Percentiles rank a stretch among this genome's conserved stretches.
These are phyloP conservation scores for Porites rus DNA, from an alignment of 92 coral and sea anemone genomes.

Conservation along the genomic window DNA sequence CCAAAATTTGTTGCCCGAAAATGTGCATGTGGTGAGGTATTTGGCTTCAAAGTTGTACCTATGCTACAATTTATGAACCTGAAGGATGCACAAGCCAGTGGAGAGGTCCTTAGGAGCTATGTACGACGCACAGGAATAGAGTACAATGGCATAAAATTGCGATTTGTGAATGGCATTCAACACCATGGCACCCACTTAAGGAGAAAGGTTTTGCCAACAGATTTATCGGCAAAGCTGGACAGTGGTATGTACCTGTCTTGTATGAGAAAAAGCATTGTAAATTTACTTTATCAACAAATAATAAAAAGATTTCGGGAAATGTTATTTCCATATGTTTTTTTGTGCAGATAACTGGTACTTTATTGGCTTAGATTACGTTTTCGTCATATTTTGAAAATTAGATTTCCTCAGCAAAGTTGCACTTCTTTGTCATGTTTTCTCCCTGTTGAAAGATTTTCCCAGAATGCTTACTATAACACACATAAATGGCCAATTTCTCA, in stretches of 20 bases:
- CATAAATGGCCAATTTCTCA: too few relatives aligned
- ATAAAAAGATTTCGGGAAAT: not conserved
- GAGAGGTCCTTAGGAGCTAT: slow-evolving; percentile 31
- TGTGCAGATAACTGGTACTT: too few relatives aligned
- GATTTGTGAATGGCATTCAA: slow-evolving; percentile 38
- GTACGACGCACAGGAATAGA: slow-evolving; percentile 35
- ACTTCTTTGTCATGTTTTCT: too few relatives aligned
- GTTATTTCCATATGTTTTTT: too few relatives aligned
- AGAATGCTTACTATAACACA: too few relatives aligned
- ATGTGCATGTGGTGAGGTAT: slow-evolving; percentile 49
- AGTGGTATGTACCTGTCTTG: slow-evolving; percentile 43
- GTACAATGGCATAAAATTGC: slow-evolving; percentile 40
- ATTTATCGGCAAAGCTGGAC: slow-evolving; percentile 54
- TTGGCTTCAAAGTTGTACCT: slow-evolving; percentile 47
- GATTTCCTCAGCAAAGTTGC: too few relatives aligned
- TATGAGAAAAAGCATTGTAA: not conserved
- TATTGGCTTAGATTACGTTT: too few relatives aligned
- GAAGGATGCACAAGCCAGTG: slow-evolving; percentile 10
- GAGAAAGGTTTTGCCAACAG: slow-evolving; percentile 23
- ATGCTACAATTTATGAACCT: slow-evolving; percentile 25
- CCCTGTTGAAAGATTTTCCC: too few relatives aligned
- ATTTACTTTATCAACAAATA: not conserved
- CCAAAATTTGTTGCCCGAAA: slow-evolving; percentile 32
- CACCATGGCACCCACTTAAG: slow-evolving; percentile 52
- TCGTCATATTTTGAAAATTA: too few relatives aligned